A percentile compares a stretch with the other conserved stretches of the same genome.
phyloP scores from a whole-genome alignment of 1,140 invertebrate genomes.

The Rhagoletis pomonella region DNA sequence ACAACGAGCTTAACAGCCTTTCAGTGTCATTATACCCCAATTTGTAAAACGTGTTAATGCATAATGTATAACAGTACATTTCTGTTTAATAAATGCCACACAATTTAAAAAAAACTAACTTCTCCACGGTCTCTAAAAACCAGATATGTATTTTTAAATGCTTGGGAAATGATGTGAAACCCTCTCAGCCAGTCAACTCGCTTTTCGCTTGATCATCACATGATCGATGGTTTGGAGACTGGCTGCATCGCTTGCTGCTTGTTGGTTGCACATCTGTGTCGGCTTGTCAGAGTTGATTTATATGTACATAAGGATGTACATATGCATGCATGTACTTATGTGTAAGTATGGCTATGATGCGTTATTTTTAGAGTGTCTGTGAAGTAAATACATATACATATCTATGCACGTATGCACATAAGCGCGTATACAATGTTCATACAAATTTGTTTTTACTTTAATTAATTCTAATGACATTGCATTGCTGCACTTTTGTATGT shows the following conservation, averaged over 20 bases:
- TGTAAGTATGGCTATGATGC: not conserved
- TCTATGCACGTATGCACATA: no score
- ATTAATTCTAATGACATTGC: not conserved
- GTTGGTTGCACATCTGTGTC: not conserved
- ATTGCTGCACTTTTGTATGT: not conserved
- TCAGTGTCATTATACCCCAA: no score
- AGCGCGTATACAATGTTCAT: no score
- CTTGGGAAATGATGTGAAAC: slow-evolving; percentile 15
- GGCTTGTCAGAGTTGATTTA: not conserved
- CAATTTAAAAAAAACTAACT: not conserved
- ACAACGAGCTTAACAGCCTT: no score
- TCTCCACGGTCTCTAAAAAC: not conserved
- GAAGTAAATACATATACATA: not conserved
- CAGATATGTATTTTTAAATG: not conserved
- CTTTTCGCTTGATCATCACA: not conserved
- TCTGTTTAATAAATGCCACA: not conserved
- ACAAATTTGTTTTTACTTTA: not conserved
- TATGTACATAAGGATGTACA: not conserved
- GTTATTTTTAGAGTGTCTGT: not conserved
- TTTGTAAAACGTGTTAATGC: no score
- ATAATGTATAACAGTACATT: no score
- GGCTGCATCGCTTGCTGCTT: not conserved
- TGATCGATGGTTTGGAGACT: not conserved
- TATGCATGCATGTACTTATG: not conserved
- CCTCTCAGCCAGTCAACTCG: not conserved